phyloP scores from a whole-genome alignment of 1,140 invertebrate species.

The Matsumurasca onukii region DNA sequence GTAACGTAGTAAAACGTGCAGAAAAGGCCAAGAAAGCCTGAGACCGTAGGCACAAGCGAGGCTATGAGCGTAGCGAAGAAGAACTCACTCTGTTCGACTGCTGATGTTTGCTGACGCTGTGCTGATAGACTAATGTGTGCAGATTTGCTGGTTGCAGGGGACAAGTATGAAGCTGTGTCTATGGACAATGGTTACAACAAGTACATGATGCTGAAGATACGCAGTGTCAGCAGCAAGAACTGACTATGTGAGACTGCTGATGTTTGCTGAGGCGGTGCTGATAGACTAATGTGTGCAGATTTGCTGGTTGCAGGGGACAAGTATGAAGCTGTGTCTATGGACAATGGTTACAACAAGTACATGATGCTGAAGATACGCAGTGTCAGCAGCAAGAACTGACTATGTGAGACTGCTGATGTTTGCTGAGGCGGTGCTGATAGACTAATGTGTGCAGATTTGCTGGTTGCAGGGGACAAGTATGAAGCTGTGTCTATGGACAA shows the following conservation, averaged over 20 bases:
- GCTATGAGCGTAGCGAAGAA: too few relatives aligned
- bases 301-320: constrained; percentile 53
- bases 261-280: constrained; percentile 90
- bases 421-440: neutral
- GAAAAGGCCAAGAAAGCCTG: too few relatives aligned
- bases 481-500: constrained; percentile 74
- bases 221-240: constrained; percentile 80
- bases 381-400: constrained; percentile 79
- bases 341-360: constrained; percentile 81
- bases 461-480: constrained; percentile 79
- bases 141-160: constrained; percentile 59
- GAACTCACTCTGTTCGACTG: too few relatives aligned
- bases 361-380: constrained; percentile 84
- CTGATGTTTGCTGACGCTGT: too few relatives aligned
- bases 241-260: constrained; percentile 90
- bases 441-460: constrained; percentile 35
- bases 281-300: too few relatives aligned
- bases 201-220: constrained; percentile 86
- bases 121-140: constrained; percentile 20
- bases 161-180: constrained; percentile 80
- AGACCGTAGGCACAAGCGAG: too few relatives aligned
- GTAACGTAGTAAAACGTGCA: too few relatives aligned
- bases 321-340: constrained; percentile 74
- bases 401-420: constrained; percentile 88
- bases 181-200: constrained; percentile 81